Conservation (phyloP, 2,888 invertebrate genomes). For the Rhogogaster chlorosoma region DNA sequence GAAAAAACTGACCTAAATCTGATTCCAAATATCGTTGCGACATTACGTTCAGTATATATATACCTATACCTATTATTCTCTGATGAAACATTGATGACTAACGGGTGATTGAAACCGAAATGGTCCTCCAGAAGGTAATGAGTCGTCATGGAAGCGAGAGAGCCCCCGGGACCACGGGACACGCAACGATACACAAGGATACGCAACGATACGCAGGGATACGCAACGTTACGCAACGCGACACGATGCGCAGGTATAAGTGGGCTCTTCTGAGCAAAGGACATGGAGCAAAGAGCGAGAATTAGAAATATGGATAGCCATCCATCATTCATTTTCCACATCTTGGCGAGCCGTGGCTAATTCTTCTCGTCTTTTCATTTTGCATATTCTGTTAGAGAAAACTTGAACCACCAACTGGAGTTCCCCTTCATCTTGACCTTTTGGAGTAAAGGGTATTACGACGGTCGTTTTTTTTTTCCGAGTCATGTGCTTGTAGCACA, state of each 20-base stretch:
- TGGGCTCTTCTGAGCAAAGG: neutral
- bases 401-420: neutral
- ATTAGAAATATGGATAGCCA: slow-evolving; percentile 7
- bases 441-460: neutral
- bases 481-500: neutral
- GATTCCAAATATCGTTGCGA: neutral
- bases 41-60: neutral
- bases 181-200: slow-evolving; percentile 40
- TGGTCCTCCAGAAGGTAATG: neutral
- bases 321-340: slow-evolving; percentile 1
- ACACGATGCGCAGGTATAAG: slow-evolving; percentile 2
- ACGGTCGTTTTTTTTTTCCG: neutral
- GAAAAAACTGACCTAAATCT: neutral
- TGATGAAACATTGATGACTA: neutral
- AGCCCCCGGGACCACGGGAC: slow-evolving; percentile 2
- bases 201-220: slow-evolving; percentile 45
- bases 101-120: slow-evolving; percentile 9
- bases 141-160: slow-evolving; percentile 6
- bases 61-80: neutral
- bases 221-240: slow-evolving; percentile 34
- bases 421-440: neutral
- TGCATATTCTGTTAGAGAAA: neutral
- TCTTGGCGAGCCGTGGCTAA: neutral
- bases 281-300: neutral
- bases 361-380: neutral